These are phyloP conservation scores for Baronia brevicornis DNA, from an alignment of 2,888 invertebrate species.

Conservation along the genomic window DNA sequence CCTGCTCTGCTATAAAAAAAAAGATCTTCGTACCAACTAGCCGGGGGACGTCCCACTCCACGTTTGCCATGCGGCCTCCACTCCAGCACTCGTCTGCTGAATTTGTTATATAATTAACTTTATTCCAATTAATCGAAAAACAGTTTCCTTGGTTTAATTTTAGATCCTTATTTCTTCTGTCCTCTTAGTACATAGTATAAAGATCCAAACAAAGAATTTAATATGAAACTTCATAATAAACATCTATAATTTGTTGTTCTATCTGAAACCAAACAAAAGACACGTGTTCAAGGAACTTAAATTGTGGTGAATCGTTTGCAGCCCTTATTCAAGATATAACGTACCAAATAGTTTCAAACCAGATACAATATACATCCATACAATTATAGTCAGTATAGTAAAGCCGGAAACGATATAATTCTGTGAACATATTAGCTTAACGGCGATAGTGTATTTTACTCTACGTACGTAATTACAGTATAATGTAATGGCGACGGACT, in stretches of 20 bases:
- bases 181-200: too few relatives aligned
- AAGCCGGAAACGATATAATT: conserved; percentile 17
- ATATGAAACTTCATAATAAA: too few relatives aligned
- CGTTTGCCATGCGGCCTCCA: too few relatives aligned
- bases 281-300: conserved; percentile 37
- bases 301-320: conserved; percentile 29
- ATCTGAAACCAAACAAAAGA: conserved; percentile 38
- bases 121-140: too few relatives aligned
- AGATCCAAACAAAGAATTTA: too few relatives aligned
- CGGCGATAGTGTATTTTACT: conserved; percentile 17
- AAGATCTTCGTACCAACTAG: too few relatives aligned
- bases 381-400: background rate
- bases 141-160: too few relatives aligned
- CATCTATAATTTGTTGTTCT: conserved; percentile 40
- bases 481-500: conserved; percentile 25
- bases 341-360: background rate
- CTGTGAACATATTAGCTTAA: conserved; percentile 19
- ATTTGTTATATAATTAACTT: too few relatives aligned
- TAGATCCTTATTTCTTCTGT: too few relatives aligned
- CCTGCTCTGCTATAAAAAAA: too few relatives aligned
- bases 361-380: background rate
- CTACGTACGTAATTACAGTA: conserved; percentile 28
- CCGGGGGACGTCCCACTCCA: too few relatives aligned
- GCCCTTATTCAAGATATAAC: conserved; percentile 12
- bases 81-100: too few relatives aligned